Conservation (phyloP, 2,797 vertebrate species). For the Hylomyscus alleni region DNA sequence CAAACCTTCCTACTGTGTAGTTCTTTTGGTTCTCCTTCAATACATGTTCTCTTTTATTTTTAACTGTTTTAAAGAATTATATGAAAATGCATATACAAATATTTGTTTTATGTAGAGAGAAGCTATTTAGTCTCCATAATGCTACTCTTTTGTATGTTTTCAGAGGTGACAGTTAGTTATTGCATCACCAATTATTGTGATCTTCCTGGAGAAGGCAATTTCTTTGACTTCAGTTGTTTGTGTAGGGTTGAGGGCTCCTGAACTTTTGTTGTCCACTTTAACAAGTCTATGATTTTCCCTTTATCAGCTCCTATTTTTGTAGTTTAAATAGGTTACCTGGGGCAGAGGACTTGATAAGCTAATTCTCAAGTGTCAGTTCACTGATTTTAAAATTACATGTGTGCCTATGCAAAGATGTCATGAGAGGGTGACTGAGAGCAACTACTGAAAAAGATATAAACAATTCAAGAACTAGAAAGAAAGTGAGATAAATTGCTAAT, state of each 20-base stretch:
- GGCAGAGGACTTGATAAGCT: background rate
- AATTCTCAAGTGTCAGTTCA: background rate
- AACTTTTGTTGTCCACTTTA: background rate
- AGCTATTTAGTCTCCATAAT: background rate
- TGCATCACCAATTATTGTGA: background rate
- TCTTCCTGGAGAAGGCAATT: background rate
- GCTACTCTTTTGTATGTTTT: background rate
- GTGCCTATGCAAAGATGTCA: background rate
- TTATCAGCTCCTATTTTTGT: background rate
- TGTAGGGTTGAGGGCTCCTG: background rate
- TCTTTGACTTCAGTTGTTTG: background rate
- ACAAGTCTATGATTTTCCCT: background rate
- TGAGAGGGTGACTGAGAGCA: background rate
- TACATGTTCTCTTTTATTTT: background rate
- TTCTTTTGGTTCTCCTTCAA: background rate
- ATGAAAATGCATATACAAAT: background rate
- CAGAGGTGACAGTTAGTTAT: background rate
- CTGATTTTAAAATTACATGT: background rate
- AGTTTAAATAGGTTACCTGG: background rate
- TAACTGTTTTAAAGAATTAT: background rate
- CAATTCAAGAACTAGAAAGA: background rate
- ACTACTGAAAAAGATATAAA: background rate
- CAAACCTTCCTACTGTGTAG: background rate
- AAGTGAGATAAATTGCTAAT: background rate
- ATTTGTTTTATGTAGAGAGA: too few relatives aligned